Evolutionary conservation across 2,888 invertebrate species (phyloP).

Genomic region (Nezara viridula): DNA sequence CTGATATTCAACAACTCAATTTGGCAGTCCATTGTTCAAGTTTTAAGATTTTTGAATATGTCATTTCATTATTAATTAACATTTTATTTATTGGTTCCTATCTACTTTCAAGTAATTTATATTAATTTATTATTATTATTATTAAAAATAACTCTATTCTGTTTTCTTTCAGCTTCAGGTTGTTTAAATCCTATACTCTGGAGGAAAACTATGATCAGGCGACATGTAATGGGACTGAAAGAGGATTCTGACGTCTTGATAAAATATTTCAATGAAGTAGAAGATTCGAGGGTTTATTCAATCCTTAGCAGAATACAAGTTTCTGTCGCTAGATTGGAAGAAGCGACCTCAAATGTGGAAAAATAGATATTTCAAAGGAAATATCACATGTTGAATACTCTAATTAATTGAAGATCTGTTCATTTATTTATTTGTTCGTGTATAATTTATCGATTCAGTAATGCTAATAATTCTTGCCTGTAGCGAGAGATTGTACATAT

Average conservation of each 20-base stretch:
- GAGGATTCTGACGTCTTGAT: constrained; percentile 63
- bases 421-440: neutral
- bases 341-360: constrained; percentile 58
- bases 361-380: constrained; percentile 38
- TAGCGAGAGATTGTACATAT: constrained; percentile 3
- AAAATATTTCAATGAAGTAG: constrained; percentile 59
- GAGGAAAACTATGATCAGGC: constrained; percentile 61
- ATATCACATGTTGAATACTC: constrained; percentile 12
- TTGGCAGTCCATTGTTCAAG: too few species aligned
- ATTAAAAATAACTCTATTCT: neutral
- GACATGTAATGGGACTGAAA: constrained; percentile 62
- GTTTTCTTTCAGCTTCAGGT: constrained; percentile 55
- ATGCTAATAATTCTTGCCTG: neutral
- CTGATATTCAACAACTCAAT: too few species aligned
- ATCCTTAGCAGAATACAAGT: constrained; percentile 61
- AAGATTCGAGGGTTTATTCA: constrained; percentile 62
- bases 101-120: too few species aligned
- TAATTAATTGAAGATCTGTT: neutral
- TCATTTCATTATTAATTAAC: too few species aligned
- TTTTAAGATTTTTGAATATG: too few species aligned
- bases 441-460: neutral
- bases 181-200: constrained; percentile 62
- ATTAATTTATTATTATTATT: too few species aligned
- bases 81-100: too few species aligned
- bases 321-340: constrained; percentile 61